Conservation (phyloP, 1,140 invertebrate genomes). For the Rhopalosiphum padi region DNA sequence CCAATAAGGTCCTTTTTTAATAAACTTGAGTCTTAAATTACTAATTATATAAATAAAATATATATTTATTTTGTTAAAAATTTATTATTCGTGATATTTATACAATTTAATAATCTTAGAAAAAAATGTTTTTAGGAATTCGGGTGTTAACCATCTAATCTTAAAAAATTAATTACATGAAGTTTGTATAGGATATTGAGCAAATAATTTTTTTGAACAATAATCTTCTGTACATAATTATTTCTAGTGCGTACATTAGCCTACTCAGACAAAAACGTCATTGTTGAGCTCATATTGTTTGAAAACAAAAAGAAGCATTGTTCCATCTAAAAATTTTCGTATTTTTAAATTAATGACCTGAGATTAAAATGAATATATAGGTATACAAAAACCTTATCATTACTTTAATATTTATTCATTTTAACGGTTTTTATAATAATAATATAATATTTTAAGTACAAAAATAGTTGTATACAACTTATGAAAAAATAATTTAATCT, state of each 20-base stretch:
- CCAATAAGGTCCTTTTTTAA: too few species aligned
- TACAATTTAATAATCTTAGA: not conserved
- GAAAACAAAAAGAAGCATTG: constrained; percentile 18
- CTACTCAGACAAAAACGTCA: constrained; percentile 34
- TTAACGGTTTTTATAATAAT: not conserved
- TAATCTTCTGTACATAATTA: constrained; percentile 6
- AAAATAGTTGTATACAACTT: not conserved
- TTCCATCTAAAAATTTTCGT: constrained; percentile 8
- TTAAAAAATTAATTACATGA: not conserved
- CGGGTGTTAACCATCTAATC: too few species aligned
- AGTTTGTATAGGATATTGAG: not conserved
- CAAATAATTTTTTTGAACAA: constrained; percentile 33
- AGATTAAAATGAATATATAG: constrained; percentile 34
- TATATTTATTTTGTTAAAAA: not conserved
- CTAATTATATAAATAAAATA: not conserved
- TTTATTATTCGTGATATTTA: not conserved
- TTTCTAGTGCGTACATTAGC: constrained; percentile 30
- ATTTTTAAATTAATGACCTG: constrained; percentile 48
- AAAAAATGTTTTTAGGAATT: not conserved
- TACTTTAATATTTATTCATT: constrained; percentile 12
- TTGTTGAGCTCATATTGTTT: constrained; percentile 45
- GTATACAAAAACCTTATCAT: not conserved
- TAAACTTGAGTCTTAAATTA: too few species aligned
- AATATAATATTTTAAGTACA: not conserved
- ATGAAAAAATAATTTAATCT: not conserved